Percentiles rank a stretch among this genome's conserved stretches.
These are phyloP conservation scores for Ceratina japonica DNA, from an alignment of 1,140 invertebrate genomes.

Conservation along the genomic window DNA sequence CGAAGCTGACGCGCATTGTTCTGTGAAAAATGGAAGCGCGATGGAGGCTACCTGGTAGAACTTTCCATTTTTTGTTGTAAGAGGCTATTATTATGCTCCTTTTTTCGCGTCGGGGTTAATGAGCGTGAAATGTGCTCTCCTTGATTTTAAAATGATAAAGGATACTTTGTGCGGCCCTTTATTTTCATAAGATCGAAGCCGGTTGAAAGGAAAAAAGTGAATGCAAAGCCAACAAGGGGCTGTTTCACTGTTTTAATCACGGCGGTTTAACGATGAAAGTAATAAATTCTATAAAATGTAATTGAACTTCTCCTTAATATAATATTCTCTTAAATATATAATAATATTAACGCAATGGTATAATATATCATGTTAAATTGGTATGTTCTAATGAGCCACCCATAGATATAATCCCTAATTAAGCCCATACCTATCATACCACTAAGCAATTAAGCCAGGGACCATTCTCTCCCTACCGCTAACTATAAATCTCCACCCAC, in stretches of 20 bases:
- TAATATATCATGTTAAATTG: neutral
- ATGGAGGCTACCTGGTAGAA: neutral
- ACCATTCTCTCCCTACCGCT: neutral
- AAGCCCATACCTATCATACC: slow-evolving; percentile 27
- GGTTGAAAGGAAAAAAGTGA: too few species aligned
- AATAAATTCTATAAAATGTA: too few species aligned
- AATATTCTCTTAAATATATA: neutral
- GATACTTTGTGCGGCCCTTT: too few species aligned
- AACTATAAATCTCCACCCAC: too few species aligned
- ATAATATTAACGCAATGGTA: neutral
- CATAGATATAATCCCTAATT: slow-evolving; percentile 21
- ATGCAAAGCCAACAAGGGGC: too few species aligned
- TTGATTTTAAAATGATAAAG: neutral
- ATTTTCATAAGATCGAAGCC: too few species aligned
- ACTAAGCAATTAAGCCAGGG: slow-evolving; percentile 3
- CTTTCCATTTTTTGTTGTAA: slow-evolving; percentile 16
- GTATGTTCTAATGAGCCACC: neutral
- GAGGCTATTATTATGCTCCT: neutral
- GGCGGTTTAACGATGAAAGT: too few species aligned
- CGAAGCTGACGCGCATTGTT: slow-evolving; percentile 24
- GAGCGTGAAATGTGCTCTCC: neutral
- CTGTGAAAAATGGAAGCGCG: slow-evolving; percentile 12
- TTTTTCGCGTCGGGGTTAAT: neutral
- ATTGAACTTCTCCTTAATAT: too few species aligned
- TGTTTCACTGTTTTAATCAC: too few species aligned